phyloP scores from a whole-genome alignment of 2,888 invertebrate genomes.

The Teinopalpus imperialis region DNA sequence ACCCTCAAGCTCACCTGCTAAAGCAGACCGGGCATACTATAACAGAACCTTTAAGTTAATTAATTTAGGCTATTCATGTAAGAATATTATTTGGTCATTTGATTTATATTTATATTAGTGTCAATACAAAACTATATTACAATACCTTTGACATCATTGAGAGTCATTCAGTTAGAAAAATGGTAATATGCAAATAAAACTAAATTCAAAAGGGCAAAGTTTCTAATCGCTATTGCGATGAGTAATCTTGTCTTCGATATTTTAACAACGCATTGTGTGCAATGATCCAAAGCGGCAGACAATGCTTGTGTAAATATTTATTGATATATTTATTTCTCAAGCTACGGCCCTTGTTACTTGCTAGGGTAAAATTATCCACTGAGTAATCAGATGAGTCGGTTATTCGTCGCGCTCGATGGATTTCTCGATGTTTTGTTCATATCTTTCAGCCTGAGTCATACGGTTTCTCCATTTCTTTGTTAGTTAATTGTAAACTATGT shows the following conservation, averaged over 20 bases:
- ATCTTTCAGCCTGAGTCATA: conserved; percentile 43
- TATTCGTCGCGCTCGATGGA: conserved; percentile 60
- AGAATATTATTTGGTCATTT: too few species aligned
- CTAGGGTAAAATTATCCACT: conserved; percentile 68
- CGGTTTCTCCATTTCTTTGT: conserved; percentile 37
- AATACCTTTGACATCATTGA: too few species aligned
- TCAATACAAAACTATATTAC: too few species aligned
- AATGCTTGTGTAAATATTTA: conserved; percentile 69
- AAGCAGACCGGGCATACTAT: too few species aligned
- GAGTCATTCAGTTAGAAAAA: too few species aligned
- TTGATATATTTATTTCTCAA: conserved; percentile 68
- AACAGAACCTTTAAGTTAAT: too few species aligned
- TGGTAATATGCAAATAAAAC: too few species aligned
- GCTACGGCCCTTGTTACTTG: conserved; percentile 44
- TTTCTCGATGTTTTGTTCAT: conserved; percentile 48
- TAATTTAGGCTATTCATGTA: too few species aligned
- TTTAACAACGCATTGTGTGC: conserved; percentile 66
- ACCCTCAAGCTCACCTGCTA: too few species aligned
- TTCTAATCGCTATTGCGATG: conserved; percentile 45
- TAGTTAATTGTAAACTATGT: neutral
- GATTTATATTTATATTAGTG: too few species aligned
- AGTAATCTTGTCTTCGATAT: conserved; percentile 55
- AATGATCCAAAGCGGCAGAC: conserved; percentile 63
- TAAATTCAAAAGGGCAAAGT: conserved; percentile 24
- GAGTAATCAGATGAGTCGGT: conserved; percentile 72